phyloP scores from a whole-genome alignment of 1,140 invertebrate species.

The Neocloeon triangulifer region DNA sequence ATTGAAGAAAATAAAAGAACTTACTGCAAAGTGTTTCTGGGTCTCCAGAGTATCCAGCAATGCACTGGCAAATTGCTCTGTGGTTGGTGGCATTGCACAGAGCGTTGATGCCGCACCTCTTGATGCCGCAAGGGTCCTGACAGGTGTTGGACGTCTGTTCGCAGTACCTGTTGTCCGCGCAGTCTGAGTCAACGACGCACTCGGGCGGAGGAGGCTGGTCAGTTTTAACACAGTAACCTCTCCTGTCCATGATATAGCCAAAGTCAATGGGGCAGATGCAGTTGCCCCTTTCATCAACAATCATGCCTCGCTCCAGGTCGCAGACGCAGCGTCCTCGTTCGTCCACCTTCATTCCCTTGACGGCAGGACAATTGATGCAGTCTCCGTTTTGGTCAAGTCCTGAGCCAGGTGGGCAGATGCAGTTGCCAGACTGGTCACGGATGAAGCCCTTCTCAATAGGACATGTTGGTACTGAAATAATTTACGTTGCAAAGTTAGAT shows the following conservation, averaged over 20 bases:
- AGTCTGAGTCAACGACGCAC: constrained; percentile 51
- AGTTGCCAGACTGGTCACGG: constrained; percentile 39
- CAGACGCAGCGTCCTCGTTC: constrained; percentile 57
- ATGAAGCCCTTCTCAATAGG: constrained; percentile 46
- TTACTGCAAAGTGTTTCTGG: constrained; percentile 41
- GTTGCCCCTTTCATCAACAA: constrained; percentile 45
- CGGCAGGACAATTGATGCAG: constrained; percentile 43
- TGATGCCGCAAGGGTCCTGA: constrained; percentile 45
- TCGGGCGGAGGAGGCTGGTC: constrained; percentile 21
- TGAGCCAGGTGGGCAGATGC: constrained; percentile 47
- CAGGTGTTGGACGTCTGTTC: constrained; percentile 40
- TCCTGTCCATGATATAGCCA: constrained; percentile 37
- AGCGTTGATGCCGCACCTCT: constrained; percentile 50
- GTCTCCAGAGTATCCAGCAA: constrained; percentile 42
- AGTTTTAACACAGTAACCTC: constrained; percentile 37
- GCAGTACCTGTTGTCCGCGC: constrained; percentile 52
- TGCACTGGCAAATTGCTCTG: constrained; percentile 50
- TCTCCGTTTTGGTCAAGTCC: constrained; percentile 51
- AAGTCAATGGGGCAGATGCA: constrained; percentile 51
- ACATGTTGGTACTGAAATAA: constrained; percentile 31
- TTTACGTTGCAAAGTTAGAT: constrained; percentile 8
- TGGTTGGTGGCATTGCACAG: constrained; percentile 59
- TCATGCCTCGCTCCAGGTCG: constrained; percentile 45
- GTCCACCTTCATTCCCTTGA: constrained; percentile 45
- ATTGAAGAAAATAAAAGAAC: constrained; percentile 10